A percentile compares a stretch with the other conserved stretches of the same genome.
Conservation (phyloP, 2,797 vertebrate genomes). For the Propithecus perrieri region DNA sequence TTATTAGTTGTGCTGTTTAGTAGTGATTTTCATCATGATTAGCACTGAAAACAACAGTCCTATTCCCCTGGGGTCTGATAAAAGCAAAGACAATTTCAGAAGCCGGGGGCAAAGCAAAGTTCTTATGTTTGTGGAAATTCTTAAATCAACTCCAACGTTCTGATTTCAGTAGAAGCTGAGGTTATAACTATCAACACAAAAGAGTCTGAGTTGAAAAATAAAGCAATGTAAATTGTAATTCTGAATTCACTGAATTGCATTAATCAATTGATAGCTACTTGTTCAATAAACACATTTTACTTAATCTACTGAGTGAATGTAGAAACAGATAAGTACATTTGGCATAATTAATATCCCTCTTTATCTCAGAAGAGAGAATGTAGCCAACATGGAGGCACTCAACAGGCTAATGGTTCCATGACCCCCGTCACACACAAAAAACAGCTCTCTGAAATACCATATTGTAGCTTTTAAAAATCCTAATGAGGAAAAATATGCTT, state of each 20-base stretch:
- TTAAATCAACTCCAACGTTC: not conserved
- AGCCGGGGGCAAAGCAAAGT: not conserved
- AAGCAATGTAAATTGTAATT: not conserved
- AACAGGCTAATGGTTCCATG: not conserved
- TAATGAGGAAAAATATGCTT: not conserved
- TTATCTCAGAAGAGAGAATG: not conserved
- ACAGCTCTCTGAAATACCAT: not conserved
- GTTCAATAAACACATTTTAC: not conserved
- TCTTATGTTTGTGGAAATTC: not conserved
- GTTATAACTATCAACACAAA: not conserved
- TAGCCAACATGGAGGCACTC: not conserved
- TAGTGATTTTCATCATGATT: not conserved
- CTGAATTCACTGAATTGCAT: not conserved
- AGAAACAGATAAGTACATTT: not conserved
- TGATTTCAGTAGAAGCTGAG: not conserved
- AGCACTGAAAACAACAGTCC: not conserved
- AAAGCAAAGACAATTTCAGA: not conserved
- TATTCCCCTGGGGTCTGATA: not conserved
- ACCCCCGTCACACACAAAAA: not conserved
- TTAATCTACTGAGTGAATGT: not conserved
- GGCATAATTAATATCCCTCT: not conserved
- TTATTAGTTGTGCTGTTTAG: not conserved
- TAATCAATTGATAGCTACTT: not conserved
- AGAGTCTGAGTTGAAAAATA: not conserved
- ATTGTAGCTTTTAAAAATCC: not conserved